A percentile compares a stretch with the other conserved stretches of the same genome.
phyloP scores from a whole-genome alignment of 1,140 invertebrate species.

The Hyphantria cunea region DNA sequence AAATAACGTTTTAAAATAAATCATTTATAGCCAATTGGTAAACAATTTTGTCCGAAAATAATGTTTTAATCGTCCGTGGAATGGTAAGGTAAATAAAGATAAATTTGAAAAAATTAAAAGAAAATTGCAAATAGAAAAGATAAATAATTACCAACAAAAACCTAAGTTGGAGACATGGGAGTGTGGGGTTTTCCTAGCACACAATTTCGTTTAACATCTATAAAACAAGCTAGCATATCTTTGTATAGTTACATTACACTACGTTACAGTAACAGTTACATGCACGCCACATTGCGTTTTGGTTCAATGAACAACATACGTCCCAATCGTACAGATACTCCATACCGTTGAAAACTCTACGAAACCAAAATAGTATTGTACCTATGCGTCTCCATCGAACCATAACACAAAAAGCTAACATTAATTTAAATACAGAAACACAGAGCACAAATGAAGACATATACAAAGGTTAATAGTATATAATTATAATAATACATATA shows the following conservation, averaged over 20 bases:
- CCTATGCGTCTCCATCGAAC: slow-evolving; percentile 67
- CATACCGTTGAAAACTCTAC: slow-evolving; percentile 45
- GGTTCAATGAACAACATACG: slow-evolving; percentile 72
- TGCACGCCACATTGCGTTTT: slow-evolving; percentile 78
- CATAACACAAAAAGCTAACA: slow-evolving; percentile 80
- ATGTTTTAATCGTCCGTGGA: slow-evolving; percentile 19
- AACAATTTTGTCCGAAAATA: slow-evolving; percentile 30
- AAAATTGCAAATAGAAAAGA: slow-evolving; percentile 48
- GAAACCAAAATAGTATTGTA: slow-evolving; percentile 37
- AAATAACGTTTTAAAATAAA: slow-evolving; percentile 32
- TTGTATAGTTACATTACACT: slow-evolving; percentile 69
- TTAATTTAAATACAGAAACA: slow-evolving; percentile 74
- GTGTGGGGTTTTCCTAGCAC: slow-evolving; percentile 66
- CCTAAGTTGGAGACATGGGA: slow-evolving; percentile 63
- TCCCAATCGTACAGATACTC: slow-evolving; percentile 43
- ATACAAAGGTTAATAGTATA: slow-evolving; percentile 77
- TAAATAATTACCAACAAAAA: slow-evolving; percentile 51
- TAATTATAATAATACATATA: slow-evolving; percentile 53
- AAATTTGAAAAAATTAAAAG: slow-evolving; percentile 41
- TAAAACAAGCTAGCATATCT: slow-evolving; percentile 77
- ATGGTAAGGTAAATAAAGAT: slow-evolving; percentile 42
- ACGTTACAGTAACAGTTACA: slow-evolving; percentile 76
- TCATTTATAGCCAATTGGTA: slow-evolving; percentile 62
- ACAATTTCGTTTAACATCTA: slow-evolving; percentile 71
- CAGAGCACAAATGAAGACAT: slow-evolving; percentile 81